phyloP scores from a whole-genome alignment of 1,140 invertebrate species.

The Subanguina moxae region DNA sequence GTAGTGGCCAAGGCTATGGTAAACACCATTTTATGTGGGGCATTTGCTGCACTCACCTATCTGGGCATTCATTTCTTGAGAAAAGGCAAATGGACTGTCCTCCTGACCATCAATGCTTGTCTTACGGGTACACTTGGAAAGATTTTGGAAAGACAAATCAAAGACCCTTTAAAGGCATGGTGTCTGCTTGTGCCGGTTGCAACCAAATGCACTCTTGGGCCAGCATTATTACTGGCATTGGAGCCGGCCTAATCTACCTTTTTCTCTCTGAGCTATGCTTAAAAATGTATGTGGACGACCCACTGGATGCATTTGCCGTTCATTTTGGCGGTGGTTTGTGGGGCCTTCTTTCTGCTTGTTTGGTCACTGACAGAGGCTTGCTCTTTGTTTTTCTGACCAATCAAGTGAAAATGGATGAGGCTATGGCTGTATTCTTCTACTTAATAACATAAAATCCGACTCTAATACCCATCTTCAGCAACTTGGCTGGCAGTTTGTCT shows the following conservation, averaged over 20 bases:
- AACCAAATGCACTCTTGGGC: slow-evolving; percentile 61
- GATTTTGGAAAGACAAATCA: too few relatives aligned
- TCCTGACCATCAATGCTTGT: slow-evolving; percentile 64
- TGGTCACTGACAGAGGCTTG: slow-evolving; percentile 57
- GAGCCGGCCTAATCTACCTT: slow-evolving; percentile 61
- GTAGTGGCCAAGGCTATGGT: slow-evolving; percentile 59
- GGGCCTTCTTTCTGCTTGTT: slow-evolving; percentile 63
- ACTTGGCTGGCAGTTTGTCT: slow-evolving; percentile 63
- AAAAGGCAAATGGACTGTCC: slow-evolving; percentile 62
- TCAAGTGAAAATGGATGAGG: slow-evolving; percentile 40
- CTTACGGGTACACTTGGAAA: slow-evolving; percentile 60
- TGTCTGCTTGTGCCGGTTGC: slow-evolving; percentile 64
- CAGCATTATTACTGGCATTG: slow-evolving; percentile 60
- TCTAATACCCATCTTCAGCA: slow-evolving; percentile 48
- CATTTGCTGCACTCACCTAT: slow-evolving; percentile 61
- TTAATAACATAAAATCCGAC: not conserved
- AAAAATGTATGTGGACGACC: slow-evolving; percentile 62
- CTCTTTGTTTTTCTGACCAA: slow-evolving; percentile 14
- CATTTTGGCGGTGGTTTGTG: slow-evolving; percentile 65
- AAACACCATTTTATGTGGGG: slow-evolving; percentile 65
- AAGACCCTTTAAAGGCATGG: slow-evolving; percentile 53
- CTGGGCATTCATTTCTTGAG: slow-evolving; percentile 57
- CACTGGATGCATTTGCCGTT: slow-evolving; percentile 65
- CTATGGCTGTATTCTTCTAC: slow-evolving; percentile 23
- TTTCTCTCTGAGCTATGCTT: slow-evolving; percentile 59